Evolutionary conservation across 2,113 vertebrate genomes (phyloP), one percentile per base, ranked within the genome.

Genomic region (Cairina moschata): DNA sequence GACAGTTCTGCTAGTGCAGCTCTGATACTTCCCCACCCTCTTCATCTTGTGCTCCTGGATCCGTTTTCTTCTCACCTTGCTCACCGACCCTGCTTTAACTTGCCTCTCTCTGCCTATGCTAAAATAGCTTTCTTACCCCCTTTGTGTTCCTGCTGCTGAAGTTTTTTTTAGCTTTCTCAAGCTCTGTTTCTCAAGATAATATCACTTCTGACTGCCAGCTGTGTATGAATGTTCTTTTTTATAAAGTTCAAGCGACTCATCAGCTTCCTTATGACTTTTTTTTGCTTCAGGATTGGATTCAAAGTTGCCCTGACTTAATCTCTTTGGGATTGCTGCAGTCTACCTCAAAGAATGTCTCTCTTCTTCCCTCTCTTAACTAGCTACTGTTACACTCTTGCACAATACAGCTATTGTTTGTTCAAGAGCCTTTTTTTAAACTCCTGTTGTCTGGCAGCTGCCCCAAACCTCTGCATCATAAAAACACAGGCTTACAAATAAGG

Each of bases 311-410:
- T 93, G 92, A 94, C 93, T 96, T 95, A 96, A 96, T 96, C 83
- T 95, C 92, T 95, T 90, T 75, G 90, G 92, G 92, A 95, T 86
- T 96, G 73, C 75, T 93, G 54, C 74, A 96, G 95, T 92, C 83
- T 96, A 92, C 92, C 96, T 97, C 96, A 96, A 94, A 97, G 93
- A 97, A 95, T 95, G 96, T 89, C 88, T 96, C 93, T 92, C 80
- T 95, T 96, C 84, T 94, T 93, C 88, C 46, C 40, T 95, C 86
- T 93, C 83, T 93, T 93, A 93, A 95, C 88, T 96, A 93, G 92
- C 93, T 96, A 94, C 96, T 96, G 95, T 84, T 95, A 90, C 71
- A 76, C 25, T 95, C 92, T 95, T 96, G 77, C 93, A 97, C 93
- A 97, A 96, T 93, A 62, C 54, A 92, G 44, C 92, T 79, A 95